These are phyloP conservation scores for Heliconius hermathena DNA, from an alignment of 1,140 invertebrate species.

Conservation along the genomic window DNA sequence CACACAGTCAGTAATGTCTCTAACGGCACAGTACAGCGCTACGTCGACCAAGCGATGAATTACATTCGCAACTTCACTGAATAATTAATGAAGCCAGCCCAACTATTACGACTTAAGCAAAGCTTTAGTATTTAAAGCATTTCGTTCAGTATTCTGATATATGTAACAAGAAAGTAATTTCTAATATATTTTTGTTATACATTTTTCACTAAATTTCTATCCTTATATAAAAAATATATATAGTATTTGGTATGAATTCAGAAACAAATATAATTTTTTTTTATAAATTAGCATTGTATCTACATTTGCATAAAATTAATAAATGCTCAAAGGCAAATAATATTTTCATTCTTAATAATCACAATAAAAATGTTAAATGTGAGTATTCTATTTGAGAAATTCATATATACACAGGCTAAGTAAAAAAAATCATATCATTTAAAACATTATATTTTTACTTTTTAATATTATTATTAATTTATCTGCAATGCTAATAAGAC, in stretches of 20 bases:
- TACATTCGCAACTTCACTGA: slow-evolving; percentile 53
- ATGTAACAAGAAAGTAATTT: not conserved
- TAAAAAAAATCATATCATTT: too few relatives aligned
- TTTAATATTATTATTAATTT: too few relatives aligned
- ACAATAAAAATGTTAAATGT: too few relatives aligned
- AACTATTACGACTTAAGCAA: not conserved
- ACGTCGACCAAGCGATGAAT: slow-evolving; percentile 46
- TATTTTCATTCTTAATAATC: too few relatives aligned
- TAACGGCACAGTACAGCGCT: not conserved
- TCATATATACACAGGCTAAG: too few relatives aligned
- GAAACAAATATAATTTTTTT: not conserved
- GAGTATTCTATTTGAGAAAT: too few relatives aligned
- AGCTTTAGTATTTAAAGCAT: slow-evolving; percentile 2
- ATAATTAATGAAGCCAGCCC: slow-evolving; percentile 55
- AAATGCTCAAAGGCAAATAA: too few relatives aligned
- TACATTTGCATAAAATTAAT: too few relatives aligned
- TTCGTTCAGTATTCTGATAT: not conserved
- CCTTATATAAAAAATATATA: not conserved
- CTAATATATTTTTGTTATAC: not conserved
- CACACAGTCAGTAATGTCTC: not conserved
- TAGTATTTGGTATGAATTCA: not conserved
- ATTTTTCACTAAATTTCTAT: not conserved
- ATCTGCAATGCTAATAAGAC: too few relatives aligned
- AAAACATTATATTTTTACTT: too few relatives aligned
- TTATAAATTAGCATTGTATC: too few relatives aligned